Conservation (phyloP, 2,113 vertebrate species). For the Emydocephalus ijimae region DNA sequence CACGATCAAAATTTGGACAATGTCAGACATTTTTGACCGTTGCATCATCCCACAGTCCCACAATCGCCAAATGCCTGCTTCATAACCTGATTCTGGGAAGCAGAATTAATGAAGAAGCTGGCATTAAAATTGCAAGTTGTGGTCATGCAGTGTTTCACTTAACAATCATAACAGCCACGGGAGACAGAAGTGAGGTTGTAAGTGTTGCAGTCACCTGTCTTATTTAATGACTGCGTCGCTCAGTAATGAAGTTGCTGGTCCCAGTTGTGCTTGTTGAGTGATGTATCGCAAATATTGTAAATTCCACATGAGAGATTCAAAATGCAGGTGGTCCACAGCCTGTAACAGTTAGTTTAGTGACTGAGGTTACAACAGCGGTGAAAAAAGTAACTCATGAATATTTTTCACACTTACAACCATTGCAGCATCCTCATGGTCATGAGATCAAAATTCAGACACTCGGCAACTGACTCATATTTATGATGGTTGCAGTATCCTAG, state of each 20-base stretch:
- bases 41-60: neutral
- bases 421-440: too few relatives aligned
- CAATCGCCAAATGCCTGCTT: neutral
- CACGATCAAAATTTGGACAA: neutral
- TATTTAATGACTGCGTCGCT: neutral
- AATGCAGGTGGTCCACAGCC: neutral
- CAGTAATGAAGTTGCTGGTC: neutral
- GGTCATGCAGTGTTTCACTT: neutral
- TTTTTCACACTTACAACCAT: too few relatives aligned
- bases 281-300: neutral
- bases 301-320: neutral
- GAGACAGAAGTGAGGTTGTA: neutral
- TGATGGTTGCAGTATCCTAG: neutral
- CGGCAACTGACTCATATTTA: neutral
- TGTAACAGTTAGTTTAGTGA: neutral
- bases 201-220: neutral
- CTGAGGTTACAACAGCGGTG: neutral
- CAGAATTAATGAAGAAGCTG: neutral
- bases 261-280: neutral
- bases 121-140: neutral
- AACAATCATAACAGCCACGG: neutral
- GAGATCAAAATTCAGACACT: too few relatives aligned
- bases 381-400: neutral
- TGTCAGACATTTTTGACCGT: neutral
- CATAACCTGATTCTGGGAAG: neutral